Evolutionary conservation across 2,797 vertebrate species (phyloP).

Genomic region (Chelidonichthys spinosus): DNA sequence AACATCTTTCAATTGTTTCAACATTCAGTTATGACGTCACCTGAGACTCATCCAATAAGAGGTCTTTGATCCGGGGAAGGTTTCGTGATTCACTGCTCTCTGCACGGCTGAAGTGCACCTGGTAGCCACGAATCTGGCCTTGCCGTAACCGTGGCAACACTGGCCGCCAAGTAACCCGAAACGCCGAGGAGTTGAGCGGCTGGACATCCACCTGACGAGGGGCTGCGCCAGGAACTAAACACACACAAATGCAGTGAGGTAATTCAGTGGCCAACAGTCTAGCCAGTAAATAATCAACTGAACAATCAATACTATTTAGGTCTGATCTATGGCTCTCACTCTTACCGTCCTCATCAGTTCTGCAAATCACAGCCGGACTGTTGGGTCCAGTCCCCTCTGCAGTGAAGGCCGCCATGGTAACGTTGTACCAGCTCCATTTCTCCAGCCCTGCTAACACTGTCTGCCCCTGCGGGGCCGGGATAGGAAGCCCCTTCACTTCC

Average conservation of each 20-base stretch:
- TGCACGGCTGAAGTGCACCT: conserved; percentile 91
- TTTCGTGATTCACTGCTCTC: conserved; percentile 90
- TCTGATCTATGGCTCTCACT: conserved; percentile 32
- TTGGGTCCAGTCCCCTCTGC: conserved; percentile 90
- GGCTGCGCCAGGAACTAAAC: conserved; percentile 91
- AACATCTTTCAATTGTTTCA: conserved; percentile 39
- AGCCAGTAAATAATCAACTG: conserved; percentile 63
- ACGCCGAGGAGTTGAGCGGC: conserved; percentile 90
- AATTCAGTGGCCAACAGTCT: conserved; percentile 48
- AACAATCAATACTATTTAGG: conserved; percentile 55
- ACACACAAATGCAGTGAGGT: conserved; percentile 31
- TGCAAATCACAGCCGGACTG: conserved; percentile 89
- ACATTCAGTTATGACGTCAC: conserved; percentile 75
- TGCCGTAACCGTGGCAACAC: conserved; percentile 91
- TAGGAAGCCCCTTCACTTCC: conserved; percentile 84
- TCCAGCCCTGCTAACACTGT: conserved; percentile 89
- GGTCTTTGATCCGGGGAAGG: conserved; percentile 91
- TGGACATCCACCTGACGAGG: conserved; percentile 93
- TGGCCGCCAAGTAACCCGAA: conserved; percentile 91
- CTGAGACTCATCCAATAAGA: conserved; percentile 94
- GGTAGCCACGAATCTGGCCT: conserved; percentile 95
- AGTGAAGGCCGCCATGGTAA: conserved; percentile 89
- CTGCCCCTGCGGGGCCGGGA: conserved; percentile 85
- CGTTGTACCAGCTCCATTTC: conserved; percentile 94
- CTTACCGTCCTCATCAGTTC: conserved; percentile 95